These are phyloP conservation scores for Panzeria rudis DNA, from an alignment of 2,888 invertebrate species.

Conservation along the genomic window DNA sequence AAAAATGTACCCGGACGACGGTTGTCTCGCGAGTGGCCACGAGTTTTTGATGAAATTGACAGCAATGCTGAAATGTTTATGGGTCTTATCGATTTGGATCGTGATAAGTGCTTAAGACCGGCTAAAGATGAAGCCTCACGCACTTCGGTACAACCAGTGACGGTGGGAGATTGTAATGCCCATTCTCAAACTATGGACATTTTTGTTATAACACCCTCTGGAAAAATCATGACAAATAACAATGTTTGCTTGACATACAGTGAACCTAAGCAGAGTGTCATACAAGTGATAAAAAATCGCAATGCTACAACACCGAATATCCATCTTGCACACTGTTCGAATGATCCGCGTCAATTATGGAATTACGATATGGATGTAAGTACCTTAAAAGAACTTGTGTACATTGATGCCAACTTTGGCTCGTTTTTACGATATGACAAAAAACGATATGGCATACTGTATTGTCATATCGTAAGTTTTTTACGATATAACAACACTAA, in stretches of 20 bases:
- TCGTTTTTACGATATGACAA: no score
- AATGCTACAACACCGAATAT: conserved; percentile 79
- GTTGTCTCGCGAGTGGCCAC: conserved; percentile 78
- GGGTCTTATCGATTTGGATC: conserved; percentile 78
- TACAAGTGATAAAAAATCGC: conserved; percentile 78
- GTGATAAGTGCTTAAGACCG: conserved; percentile 81
- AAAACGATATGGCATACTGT: no score
- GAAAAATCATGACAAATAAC: conserved; percentile 93
- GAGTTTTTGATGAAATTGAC: conserved; percentile 78
- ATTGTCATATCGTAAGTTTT: no score
- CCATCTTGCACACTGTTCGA: conserved; percentile 79
- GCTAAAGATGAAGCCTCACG: conserved; percentile 76
- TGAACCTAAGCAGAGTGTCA: conserved; percentile 75
- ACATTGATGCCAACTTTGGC: no score
- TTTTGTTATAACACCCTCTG: conserved; percentile 88
- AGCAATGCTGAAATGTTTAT: conserved; percentile 77
- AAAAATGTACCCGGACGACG: conserved; percentile 78
- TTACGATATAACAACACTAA: no score
- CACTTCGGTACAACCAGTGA: conserved; percentile 76
- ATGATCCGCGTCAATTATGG: conserved; percentile 80
- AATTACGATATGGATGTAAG: conserved; percentile 82
- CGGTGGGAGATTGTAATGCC: conserved; percentile 80
- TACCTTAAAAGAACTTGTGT: conserved; percentile 10
- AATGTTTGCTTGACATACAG: conserved; percentile 92
- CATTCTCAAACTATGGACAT: conserved; percentile 85